A percentile compares a stretch with the other conserved stretches of the same genome.
phyloP scores from a whole-genome alignment of 2,113 vertebrate species.

The Cyanocitta stelleri region DNA sequence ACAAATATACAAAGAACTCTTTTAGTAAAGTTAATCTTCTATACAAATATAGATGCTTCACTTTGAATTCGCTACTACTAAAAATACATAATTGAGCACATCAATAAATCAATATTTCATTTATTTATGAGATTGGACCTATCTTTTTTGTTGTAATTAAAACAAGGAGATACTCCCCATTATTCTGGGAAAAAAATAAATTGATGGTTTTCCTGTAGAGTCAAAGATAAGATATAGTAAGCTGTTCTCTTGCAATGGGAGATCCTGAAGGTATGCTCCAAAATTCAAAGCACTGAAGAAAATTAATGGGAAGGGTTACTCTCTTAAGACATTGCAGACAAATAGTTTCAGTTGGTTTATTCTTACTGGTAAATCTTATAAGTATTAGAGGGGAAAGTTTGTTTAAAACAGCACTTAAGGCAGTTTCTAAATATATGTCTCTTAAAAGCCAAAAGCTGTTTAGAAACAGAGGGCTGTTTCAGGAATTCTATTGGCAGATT shows the following conservation, averaged over 20 bases:
- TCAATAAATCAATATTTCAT: background rate
- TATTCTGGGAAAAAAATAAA: background rate
- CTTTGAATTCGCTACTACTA: background rate
- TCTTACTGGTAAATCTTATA: background rate
- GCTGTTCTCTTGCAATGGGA: background rate
- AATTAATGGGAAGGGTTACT: background rate
- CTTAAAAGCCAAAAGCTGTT: background rate
- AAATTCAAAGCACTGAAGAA: background rate
- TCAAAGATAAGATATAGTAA: background rate
- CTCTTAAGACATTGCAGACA: background rate
- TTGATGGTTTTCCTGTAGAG: background rate
- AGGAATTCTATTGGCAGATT: background rate
- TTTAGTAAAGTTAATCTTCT: background rate
- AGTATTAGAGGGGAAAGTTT: background rate
- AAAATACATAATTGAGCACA: background rate
- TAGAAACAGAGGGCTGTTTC: background rate
- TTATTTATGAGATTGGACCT: background rate
- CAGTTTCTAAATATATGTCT: background rate
- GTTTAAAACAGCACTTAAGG: background rate
- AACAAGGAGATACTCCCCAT: background rate
- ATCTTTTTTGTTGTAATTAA: background rate
- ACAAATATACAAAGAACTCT: background rate
- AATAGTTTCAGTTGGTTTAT: background rate
- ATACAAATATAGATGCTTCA: background rate
- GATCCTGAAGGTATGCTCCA: background rate